These are phyloP conservation scores for Xanthorhoe designata DNA, from an alignment of 2,888 invertebrate species.

Conservation along the genomic window DNA sequence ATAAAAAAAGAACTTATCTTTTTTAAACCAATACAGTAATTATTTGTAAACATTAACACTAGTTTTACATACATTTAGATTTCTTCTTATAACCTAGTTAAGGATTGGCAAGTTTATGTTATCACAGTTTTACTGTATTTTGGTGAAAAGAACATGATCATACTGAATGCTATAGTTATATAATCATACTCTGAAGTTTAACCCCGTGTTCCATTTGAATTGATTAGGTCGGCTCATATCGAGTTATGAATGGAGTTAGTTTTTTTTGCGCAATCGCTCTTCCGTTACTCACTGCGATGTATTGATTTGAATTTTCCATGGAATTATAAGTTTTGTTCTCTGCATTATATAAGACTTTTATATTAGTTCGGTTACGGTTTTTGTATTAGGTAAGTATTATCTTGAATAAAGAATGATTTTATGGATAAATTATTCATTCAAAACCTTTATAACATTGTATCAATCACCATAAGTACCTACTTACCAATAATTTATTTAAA, in stretches of 20 bases:
- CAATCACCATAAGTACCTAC: too few relatives aligned
- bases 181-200: constrained; percentile 54
- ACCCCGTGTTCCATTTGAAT: constrained; percentile 79
- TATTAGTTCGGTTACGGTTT: background rate
- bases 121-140: background rate
- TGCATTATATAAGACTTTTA: background rate
- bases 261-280: constrained; percentile 60
- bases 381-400: background rate
- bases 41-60: too few relatives aligned
- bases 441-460: too few relatives aligned
- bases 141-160: background rate
- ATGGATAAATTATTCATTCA: too few relatives aligned
- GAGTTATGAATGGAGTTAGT: constrained; percentile 75
- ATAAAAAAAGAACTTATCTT: too few relatives aligned
- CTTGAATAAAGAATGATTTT: too few relatives aligned
- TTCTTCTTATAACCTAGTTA: too few relatives aligned
- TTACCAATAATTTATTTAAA: too few relatives aligned
- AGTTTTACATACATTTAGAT: too few relatives aligned
- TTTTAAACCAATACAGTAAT: too few relatives aligned
- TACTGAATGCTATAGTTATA: constrained; percentile 11
- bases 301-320: constrained; percentile 42
- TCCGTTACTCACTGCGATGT: constrained; percentile 63
- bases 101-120: too few relatives aligned
- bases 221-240: constrained; percentile 81
- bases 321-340: constrained; percentile 31